Evolutionary conservation across 2,797 vertebrate genomes (phyloP), one percentile per base, ranked within the genome.

Genomic region (Dipus sagitta): DNA sequence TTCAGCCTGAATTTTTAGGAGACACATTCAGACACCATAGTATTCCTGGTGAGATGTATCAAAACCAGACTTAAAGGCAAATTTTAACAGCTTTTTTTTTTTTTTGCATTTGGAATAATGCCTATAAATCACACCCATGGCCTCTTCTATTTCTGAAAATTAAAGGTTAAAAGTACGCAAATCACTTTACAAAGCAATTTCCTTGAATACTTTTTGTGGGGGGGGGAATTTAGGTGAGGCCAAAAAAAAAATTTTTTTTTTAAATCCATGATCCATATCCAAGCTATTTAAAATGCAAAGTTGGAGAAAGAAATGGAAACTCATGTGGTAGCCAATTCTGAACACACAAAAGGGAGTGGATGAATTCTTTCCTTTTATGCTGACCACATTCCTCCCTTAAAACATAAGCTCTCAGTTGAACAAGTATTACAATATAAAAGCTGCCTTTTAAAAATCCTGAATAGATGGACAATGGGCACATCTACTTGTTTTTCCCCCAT

Each of bases 241-340:
- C 78, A 93, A 42, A 85, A 71, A n/a, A 90, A 71, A 38, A n/a
- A n/a, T n/a, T 47, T 83, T 75, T 86, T 60, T 95, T 96, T 86
- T 64, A 67, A 93, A 68, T 92, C 93, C 95, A 74, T 87, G 60
- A 76, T 80, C 83, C 90, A 26, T 75, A 83, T 81, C 42, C 86
- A 96, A 70, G 42, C 92, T 96, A 93, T 90, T 93, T 90, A 92
- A 95, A 96, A 74, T n/a, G 32, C 74, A 95, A 96, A 97, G 92
- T 60, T 86, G 83, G 83, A 95, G 60, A 95, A 84, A 92, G 86
- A 94, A 86, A 83, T 91, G 91, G 89, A 96, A 94, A 94, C 54
- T 87, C 87, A 42, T 20, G 77, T 18, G 72, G 62, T 74, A 21
- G 92, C 91, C 84, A 92, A 79, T 86, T 97, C 91, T 34, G 88